Percentiles rank a stretch among this genome's conserved stretches.
Evolutionary conservation across 2,888 invertebrate genomes (phyloP).

Genomic region (Dinocampus coccinellae): DNA sequence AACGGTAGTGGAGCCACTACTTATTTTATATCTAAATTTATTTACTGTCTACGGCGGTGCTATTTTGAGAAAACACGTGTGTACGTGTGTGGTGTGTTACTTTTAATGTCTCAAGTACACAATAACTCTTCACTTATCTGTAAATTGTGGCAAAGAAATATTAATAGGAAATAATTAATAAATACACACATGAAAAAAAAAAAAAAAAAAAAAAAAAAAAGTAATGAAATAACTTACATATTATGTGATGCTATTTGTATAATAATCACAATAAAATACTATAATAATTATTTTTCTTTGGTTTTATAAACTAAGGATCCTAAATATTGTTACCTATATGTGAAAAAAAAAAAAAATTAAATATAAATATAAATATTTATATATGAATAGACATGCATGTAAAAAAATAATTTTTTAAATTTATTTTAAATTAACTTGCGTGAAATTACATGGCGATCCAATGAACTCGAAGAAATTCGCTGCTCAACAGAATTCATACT

Average conservation of each 20-base stretch:
- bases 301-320: neutral
- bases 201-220: neutral
- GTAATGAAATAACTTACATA: no score
- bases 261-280: neutral
- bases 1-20: conserved; percentile 2
- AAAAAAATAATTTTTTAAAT: no score
- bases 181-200: neutral
- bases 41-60: neutral
- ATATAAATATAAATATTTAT: neutral
- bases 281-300: neutral
- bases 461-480: neutral
- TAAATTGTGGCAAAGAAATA: neutral
- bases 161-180: neutral
- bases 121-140: neutral
- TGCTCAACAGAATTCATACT: neutral
- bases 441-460: neutral
- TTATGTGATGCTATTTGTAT: neutral
- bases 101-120: no score
- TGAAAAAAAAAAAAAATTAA: neutral
- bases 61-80: neutral
- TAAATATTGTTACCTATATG: neutral
- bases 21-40: neutral
- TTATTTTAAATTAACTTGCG: neutral
- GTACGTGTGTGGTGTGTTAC: neutral
- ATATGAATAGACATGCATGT: neutral